phyloP scores from a whole-genome alignment of 2,888 invertebrate species.

The Drosophila borborema region DNA sequence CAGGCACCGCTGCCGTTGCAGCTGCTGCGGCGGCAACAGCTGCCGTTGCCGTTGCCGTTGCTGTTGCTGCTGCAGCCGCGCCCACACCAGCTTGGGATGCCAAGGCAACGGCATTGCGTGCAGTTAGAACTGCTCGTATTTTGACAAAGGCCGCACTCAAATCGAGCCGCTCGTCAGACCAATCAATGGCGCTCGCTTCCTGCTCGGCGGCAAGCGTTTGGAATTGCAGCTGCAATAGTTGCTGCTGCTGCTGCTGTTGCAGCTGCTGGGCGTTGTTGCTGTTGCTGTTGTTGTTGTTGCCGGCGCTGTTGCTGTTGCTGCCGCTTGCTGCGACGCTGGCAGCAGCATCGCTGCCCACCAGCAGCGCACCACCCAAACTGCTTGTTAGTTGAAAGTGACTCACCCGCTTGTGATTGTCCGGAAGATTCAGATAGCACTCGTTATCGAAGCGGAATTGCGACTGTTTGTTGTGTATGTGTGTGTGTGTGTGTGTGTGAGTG shows the following conservation, averaged over 20 bases:
- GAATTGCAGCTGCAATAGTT: constrained; percentile 69
- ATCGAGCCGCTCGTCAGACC: constrained; percentile 81
- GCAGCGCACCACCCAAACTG: constrained; percentile 50
- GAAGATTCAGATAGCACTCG: constrained; percentile 98
- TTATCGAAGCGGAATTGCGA: constrained; percentile 99
- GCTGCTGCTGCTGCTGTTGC: constrained; percentile 62
- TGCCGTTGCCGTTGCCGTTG: constrained; percentile 33
- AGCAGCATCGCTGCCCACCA: constrained; percentile 44
- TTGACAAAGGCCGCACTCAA: constrained; percentile 81
- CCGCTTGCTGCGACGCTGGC: constrained; percentile 35
- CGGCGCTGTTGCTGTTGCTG: constrained; percentile 33
- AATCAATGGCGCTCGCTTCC: constrained; percentile 81
- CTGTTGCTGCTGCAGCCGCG: neutral
- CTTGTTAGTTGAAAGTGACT: constrained; percentile 86
- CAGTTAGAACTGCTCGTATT: constrained; percentile 79
- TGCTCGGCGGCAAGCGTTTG: constrained; percentile 78
- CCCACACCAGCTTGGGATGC: constrained; percentile 39
- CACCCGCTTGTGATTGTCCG: constrained; percentile 99
- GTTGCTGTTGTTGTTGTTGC: constrained; percentile 26
- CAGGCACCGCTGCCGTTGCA: constrained; percentile 4
- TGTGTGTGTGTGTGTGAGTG: constrained; percentile 31
- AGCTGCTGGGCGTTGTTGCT: constrained; percentile 32
- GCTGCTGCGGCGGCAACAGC: constrained; percentile 32
- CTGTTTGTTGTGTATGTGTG: constrained; percentile 86
- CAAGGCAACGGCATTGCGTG: constrained; percentile 77